Percentiles rank a stretch among this genome's conserved stretches.
Evolutionary conservation across 2,888 invertebrate genomes (phyloP).

Genomic region (Scotopteryx bipunctaria): DNA sequence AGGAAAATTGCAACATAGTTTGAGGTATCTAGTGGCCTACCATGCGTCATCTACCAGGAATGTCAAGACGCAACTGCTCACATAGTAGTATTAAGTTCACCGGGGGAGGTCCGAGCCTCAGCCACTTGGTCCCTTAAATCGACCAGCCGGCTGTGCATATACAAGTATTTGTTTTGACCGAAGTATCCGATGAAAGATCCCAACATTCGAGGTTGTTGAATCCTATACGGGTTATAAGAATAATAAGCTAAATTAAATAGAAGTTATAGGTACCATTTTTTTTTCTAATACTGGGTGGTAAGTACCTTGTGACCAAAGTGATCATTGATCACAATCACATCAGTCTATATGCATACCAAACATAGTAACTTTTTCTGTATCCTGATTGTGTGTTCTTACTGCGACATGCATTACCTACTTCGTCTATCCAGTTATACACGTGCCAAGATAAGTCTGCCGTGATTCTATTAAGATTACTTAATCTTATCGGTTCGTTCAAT

Average conservation of each 20-base stretch:
- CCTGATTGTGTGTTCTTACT: too few relatives aligned
- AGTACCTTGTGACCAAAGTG: too few relatives aligned
- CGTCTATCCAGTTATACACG: conserved; percentile 6
- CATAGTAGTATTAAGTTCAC: conserved; percentile 34
- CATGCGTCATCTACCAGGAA: conserved; percentile 15
- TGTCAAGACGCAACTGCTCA: conserved; percentile 35
- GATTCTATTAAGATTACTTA: conserved; percentile 18
- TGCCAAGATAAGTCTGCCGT: conserved; percentile 18
- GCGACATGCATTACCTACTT: neutral
- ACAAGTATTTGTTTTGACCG: conserved; percentile 43
- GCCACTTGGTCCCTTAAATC: conserved; percentile 44
- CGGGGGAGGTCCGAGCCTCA: conserved; percentile 2
- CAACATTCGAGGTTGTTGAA: conserved; percentile 86
- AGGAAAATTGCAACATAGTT: conserved; percentile 15
- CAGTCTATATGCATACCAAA: too few relatives aligned
- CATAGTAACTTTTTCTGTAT: too few relatives aligned
- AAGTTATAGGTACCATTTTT: neutral
- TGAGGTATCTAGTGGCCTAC: conserved; percentile 15
- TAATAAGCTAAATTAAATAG: conserved; percentile 13
- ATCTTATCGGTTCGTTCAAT: neutral
- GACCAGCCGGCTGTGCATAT: conserved; percentile 47
- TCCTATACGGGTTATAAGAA: conserved; percentile 60
- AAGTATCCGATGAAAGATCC: conserved; percentile 84
- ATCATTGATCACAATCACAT: too few relatives aligned
- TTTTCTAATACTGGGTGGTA: too few relatives aligned